phyloP scores from a whole-genome alignment of 2,113 vertebrate genomes.

The Caretta caretta region DNA sequence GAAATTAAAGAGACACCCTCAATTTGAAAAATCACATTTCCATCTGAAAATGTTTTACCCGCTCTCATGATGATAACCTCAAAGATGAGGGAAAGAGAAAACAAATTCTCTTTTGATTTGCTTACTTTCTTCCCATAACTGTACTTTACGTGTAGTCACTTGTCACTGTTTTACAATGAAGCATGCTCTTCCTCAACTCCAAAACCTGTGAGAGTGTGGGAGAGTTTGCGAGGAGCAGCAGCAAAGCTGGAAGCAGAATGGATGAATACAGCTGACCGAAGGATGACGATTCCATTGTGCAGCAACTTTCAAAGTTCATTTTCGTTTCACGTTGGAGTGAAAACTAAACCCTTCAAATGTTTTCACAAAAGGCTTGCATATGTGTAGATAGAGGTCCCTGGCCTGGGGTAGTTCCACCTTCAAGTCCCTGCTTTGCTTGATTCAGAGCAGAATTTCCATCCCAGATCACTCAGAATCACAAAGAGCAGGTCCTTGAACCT shows the following conservation, averaged over 20 bases:
- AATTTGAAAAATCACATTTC: not conserved
- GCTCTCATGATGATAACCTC: not conserved
- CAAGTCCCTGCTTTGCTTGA: too few species aligned
- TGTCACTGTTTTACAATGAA: not conserved
- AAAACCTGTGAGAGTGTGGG: rapidly evolving
- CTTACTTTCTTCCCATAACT: not conserved
- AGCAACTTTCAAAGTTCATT: not conserved
- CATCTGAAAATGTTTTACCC: not conserved
- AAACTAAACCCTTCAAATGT: too few species aligned
- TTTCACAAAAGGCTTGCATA: too few species aligned
- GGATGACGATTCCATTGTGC: not conserved
- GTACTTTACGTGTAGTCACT: not conserved
- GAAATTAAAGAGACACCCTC: not conserved
- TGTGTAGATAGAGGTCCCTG: not conserved
- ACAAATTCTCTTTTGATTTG: not conserved
- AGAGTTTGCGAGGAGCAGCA: not conserved
- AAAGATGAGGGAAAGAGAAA: not conserved
- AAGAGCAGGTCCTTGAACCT: not conserved
- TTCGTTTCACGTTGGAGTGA: not conserved
- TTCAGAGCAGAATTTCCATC: too few species aligned
- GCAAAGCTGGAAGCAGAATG: not conserved
- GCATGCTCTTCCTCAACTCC: not conserved
- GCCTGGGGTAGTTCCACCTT: not conserved
- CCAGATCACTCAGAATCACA: not conserved
- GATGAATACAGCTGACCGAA: not conserved